Evolutionary conservation across 2,888 invertebrate species (phyloP).

Genomic region (Rhyacophila evoluta): DNA sequence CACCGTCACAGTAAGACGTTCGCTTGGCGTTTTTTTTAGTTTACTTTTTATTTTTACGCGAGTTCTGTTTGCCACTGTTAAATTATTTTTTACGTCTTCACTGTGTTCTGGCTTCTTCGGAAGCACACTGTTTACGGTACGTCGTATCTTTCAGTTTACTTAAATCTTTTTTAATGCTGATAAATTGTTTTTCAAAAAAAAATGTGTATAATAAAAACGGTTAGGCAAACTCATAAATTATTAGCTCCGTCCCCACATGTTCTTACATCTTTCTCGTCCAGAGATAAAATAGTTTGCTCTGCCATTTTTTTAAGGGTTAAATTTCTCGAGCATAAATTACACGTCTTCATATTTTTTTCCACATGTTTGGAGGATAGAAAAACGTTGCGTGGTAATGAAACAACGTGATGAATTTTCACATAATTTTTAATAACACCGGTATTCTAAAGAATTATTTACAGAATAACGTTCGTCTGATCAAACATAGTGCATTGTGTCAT

Average conservation of each 20-base stretch:
- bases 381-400: no score
- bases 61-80: background rate
- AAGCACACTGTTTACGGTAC: constrained; percentile 7
- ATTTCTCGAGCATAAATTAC: no score
- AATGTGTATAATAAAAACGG: no score
- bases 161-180: background rate
- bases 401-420: background rate
- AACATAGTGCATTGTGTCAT: background rate
- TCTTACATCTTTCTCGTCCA: background rate
- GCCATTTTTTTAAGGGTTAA: background rate
- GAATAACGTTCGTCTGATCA: background rate
- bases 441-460: background rate
- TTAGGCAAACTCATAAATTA: background rate
- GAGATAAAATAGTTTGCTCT: background rate
- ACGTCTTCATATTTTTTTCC: no score
- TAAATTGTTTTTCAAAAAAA: background rate
- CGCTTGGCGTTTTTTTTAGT: background rate
- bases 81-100: background rate
- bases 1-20: background rate
- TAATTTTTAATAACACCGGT: background rate
- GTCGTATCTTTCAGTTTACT: background rate
- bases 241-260: background rate
- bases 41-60: constrained; percentile 7
- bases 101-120: constrained; percentile 2
- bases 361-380: no score